Conservation (phyloP, 1,140 invertebrate species). For the Formica selysi region DNA sequence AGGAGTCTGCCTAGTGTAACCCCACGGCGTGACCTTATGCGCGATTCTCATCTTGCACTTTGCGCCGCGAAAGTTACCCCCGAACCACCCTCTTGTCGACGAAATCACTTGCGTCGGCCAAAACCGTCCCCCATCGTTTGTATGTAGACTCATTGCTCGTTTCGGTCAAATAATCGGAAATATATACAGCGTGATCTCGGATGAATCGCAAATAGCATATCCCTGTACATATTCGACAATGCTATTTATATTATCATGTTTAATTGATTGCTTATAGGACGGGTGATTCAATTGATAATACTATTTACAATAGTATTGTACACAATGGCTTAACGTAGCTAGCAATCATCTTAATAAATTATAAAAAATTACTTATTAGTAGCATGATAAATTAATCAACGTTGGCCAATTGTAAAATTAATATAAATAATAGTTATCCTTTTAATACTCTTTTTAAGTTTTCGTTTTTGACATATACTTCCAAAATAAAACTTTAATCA, state of each 20-base stretch:
- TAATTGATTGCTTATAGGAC: neutral
- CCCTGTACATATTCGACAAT: neutral
- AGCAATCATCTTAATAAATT: neutral
- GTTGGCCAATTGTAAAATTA: neutral
- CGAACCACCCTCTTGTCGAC: slow-evolving; percentile 14
- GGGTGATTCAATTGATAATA: slow-evolving; percentile 11
- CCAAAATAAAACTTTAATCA: neutral
- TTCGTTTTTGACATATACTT: neutral
- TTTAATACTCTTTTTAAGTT: neutral
- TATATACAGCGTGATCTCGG: neutral
- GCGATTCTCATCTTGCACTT: slow-evolving; percentile 80
- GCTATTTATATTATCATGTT: slow-evolving; percentile 5
- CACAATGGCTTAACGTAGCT: neutral
- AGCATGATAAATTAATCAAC: neutral
- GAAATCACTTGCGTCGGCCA: slow-evolving; percentile 18
- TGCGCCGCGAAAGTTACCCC: slow-evolving; percentile 73
- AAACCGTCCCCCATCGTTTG: neutral
- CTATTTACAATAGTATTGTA: neutral
- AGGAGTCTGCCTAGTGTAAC: slow-evolving; percentile 74
- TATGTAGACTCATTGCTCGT: neutral
- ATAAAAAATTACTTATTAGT: neutral
- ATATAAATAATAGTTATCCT: neutral
- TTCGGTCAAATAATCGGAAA: slow-evolving; percentile 5
- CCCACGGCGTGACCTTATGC: slow-evolving; percentile 73
- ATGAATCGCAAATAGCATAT: slow-evolving; percentile 11